Evolutionary conservation across 2,113 vertebrate species (phyloP), one percentile per base, ranked within the genome.

Genomic region (Chloropsis hardwickii): DNA sequence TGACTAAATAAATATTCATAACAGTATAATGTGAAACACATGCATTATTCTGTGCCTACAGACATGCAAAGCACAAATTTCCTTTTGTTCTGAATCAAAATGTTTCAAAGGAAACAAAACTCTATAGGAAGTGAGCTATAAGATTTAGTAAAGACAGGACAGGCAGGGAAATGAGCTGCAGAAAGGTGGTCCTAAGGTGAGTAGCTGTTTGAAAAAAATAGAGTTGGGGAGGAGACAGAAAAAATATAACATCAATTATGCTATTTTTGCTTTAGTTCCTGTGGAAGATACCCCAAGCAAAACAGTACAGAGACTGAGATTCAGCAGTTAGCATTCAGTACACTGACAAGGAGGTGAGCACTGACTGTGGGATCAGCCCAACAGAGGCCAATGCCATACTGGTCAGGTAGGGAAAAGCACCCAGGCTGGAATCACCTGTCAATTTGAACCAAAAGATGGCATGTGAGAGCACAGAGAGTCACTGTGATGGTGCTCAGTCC

Each of bases 21-120:
- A 67, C 77, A 93, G 48, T 57, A 56, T 90, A 92, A 97, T 93
- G 48, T 74, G 74, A 95, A 94, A 90, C 81, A 66, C 70, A 73
- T 77, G 84, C 50, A 14, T 35, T 66, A 74, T 88, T 88, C 58
- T 79, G 29, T 73, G 57, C 62, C 67, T 82, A 70, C 53, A 77
- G 84, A 56, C 54, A 65, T 24, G 69, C 44, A 76, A 73, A 88
- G 50, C 29, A 70, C 29, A 57, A 7, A 73, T 76, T 79, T 66
- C 64, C 54, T 80, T 84, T 73, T 60, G 42, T 94, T 94, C 53
- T 53, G 50, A 79, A 70, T 62, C 28, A 82, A 95, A 83, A 33
- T 29, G 12, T 44, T 95, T 92, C 21, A 62, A 54, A 86, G 66
- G 42, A 86, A 92, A 64, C 24, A 78, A 81, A 90, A 44, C 39